Conservation (phyloP, 2,797 vertebrate genomes). For the Fistularia tabacaria region DNA sequence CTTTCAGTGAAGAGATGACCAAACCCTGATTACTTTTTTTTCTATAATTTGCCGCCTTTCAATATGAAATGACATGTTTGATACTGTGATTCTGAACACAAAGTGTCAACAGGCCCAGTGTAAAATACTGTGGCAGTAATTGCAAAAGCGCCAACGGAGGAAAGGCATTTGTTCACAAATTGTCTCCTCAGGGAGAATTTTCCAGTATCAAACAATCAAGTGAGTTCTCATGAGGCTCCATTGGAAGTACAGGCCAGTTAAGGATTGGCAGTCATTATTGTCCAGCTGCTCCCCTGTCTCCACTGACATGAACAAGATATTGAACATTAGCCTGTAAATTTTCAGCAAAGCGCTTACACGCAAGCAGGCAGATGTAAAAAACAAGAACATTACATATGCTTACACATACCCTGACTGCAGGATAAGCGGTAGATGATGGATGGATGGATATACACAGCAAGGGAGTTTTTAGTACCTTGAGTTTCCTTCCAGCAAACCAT, state of each 20-base stretch:
- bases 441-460: background rate
- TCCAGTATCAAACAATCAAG: slow-evolving; percentile 33
- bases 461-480: background rate
- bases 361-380: slow-evolving; percentile 4
- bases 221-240: slow-evolving; percentile 27
- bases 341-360: too few relatives aligned
- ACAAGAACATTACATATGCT: slow-evolving; percentile 11
- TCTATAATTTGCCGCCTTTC: background rate
- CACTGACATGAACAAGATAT: slow-evolving; percentile 30
- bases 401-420: too few relatives aligned
- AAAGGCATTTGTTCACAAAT: slow-evolving; percentile 32
- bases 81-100: slow-evolving; percentile 8
- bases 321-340: background rate
- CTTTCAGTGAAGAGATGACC: too few relatives aligned
- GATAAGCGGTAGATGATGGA: too few relatives aligned
- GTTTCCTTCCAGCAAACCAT: slow-evolving; percentile 1
- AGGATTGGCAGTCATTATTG: slow-evolving; percentile 39
- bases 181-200: slow-evolving; percentile 30
- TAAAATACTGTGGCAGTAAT: slow-evolving; percentile 29
- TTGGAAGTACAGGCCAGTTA: slow-evolving; percentile 34
- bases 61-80: background rate
- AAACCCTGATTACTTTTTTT: background rate
- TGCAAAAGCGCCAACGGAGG: slow-evolving; percentile 21
- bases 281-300: slow-evolving; percentile 49
- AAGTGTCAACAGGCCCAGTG: slow-evolving; percentile 13